phyloP scores from a whole-genome alignment of 64 coral and sea anemone species.

The Montipora sp. region DNA sequence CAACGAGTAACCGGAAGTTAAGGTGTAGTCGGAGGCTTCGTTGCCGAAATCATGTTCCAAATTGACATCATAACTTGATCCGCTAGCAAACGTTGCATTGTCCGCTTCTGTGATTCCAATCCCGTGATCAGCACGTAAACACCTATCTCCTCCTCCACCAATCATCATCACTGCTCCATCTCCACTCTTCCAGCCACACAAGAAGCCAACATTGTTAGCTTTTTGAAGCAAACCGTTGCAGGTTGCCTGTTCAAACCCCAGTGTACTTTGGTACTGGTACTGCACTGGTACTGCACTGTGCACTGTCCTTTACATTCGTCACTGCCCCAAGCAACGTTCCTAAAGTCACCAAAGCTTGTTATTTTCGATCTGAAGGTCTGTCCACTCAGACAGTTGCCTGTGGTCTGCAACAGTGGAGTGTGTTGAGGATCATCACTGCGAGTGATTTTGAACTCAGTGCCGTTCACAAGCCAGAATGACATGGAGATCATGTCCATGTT shows the following conservation, averaged over 20 bases:
- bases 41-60: background rate
- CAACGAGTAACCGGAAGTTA: background rate
- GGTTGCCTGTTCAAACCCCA: background rate
- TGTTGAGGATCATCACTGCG: slow-evolving; percentile 48
- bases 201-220: slow-evolving; percentile 11
- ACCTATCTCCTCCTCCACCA: slow-evolving; percentile 27
- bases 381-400: slow-evolving; percentile 9
- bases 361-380: slow-evolving; percentile 44
- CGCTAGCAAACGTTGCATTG: background rate
- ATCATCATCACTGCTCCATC: slow-evolving; percentile 33
- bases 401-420: slow-evolving; percentile 11
- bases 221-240: slow-evolving; percentile 19
- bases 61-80: too few species aligned
- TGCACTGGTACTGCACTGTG: too few species aligned
- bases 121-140: slow-evolving; percentile 28
- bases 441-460: slow-evolving; percentile 47
- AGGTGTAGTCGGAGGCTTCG: background rate
- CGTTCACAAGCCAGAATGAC: slow-evolving; percentile 33
- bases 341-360: slow-evolving; percentile 16
- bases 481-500: slow-evolving; percentile 35
- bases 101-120: slow-evolving; percentile 25
- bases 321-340: slow-evolving; percentile 26
- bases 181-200: slow-evolving; percentile 1
- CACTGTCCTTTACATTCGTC: slow-evolving; percentile 27
- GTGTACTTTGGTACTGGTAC: background rate